A percentile compares a stretch with the other conserved stretches of the same genome.
Conservation (phyloP, 2,888 invertebrate genomes). For the Oxycera nigricornis region DNA sequence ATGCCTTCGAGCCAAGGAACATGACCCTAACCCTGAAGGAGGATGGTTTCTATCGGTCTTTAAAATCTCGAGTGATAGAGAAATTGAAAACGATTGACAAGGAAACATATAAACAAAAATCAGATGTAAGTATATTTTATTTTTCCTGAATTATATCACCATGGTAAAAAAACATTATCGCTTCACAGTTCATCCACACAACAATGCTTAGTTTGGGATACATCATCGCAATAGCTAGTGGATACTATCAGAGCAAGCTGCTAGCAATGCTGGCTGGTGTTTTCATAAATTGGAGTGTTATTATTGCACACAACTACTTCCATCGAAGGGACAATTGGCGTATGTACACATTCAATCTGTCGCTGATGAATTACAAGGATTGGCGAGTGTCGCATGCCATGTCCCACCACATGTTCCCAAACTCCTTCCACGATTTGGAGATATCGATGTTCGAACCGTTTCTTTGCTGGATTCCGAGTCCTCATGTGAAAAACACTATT, state of each 20-base stretch:
- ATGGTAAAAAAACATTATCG: background rate
- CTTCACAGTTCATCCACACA: conserved; percentile 58
- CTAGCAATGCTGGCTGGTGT: conserved; percentile 64
- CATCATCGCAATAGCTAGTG: conserved; percentile 58
- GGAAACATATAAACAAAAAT: conserved; percentile 41
- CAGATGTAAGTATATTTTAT: conserved; percentile 55
- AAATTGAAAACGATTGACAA: conserved; percentile 66
- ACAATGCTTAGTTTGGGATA: conserved; percentile 58
- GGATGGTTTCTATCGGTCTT: conserved; percentile 76
- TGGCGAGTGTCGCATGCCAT: conserved; percentile 79
- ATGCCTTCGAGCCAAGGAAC: conserved; percentile 70
- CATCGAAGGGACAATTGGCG: conserved; percentile 79
- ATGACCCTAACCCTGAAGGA: conserved; percentile 77
- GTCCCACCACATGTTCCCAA: conserved; percentile 81
- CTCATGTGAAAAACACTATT: conserved; percentile 63
- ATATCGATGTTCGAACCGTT: conserved; percentile 73
- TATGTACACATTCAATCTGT: conserved; percentile 79
- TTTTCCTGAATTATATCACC: background rate
- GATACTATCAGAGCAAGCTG: conserved; percentile 55
- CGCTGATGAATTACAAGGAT: conserved; percentile 68
- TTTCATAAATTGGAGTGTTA: conserved; percentile 67
- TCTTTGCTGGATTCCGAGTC: conserved; percentile 69
- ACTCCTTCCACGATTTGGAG: conserved; percentile 78
- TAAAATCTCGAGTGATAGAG: conserved; percentile 68
- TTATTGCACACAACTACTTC: conserved; percentile 78